Base-by-base conservation (phyloP, 2,797 vertebrate species). In the Takifugu rubripes region DNA sequence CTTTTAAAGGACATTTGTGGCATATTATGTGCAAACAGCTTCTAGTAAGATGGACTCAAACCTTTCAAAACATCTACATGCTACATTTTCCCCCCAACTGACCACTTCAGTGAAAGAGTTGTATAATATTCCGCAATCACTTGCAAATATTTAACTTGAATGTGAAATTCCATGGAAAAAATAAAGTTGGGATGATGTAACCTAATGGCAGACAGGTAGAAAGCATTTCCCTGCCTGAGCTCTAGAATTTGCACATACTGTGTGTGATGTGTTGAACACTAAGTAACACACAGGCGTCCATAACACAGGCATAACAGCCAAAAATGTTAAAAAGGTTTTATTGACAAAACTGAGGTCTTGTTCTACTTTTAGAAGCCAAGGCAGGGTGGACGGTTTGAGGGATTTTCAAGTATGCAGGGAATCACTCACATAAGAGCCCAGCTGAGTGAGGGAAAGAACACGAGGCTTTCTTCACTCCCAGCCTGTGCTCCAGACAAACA, bases 331-430 rank as follows among this genome's bases (percentile, higher is more conserved):
- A 21, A 21, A 21, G 21, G 21, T 52, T 80, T 77, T 87, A 83
- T 77, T 87, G 86, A 82, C 74, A 77, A 77, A 86, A 59, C 61
- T 58, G 72, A 56, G 59, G 59, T 43, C 64, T 70, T 64, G 67
- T 79, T 81, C 83, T 84, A 82, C 81, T 83, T 88, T 87, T 82
- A 87, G 80, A 80, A 64, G 51, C 69, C 49, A 24, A 43, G 50
- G 70, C 57, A 68, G 79, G 77, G 79, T 79, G 63, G 81, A 78
- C 64, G 54, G 60, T 56, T 64, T 58, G 49, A 75, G 77, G 56
- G 79, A 89, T 86, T 85, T 83, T 75, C 70, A 74, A 64, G 68
- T 73, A 74, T 70, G 61, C 66, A 64, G 77, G 89, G 84, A 90
- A 85, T 90, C 81, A 87, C 75, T 75, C 81, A 86, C 79, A 78